Conservation (phyloP, 2,797 vertebrate genomes). For the Macrochelys suwanniensis region DNA sequence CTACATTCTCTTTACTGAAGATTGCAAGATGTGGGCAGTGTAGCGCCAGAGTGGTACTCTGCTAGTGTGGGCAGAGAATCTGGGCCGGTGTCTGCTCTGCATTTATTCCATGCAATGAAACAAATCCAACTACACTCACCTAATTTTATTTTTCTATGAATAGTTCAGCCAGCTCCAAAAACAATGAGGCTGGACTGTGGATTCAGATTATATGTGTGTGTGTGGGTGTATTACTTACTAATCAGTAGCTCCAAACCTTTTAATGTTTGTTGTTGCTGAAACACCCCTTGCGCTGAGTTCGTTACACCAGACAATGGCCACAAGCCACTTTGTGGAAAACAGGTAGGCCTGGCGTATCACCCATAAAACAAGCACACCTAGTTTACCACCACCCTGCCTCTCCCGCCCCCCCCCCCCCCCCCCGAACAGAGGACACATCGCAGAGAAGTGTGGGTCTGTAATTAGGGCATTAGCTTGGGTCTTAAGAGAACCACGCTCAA, state of each 20-base stretch:
- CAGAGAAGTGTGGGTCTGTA: conserved; percentile 12
- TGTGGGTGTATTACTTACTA: conserved; percentile 71
- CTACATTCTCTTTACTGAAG: not conserved
- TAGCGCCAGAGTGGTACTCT: conserved; percentile 31
- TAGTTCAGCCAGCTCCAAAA: conserved; percentile 66
- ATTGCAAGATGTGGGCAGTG: conserved; percentile 1
- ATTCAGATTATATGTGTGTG: conserved; percentile 72
- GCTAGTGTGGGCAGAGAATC: conserved; percentile 65
- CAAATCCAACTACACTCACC: conserved; percentile 72
- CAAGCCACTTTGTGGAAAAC: conserved; percentile 61
- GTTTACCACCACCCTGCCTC: too few relatives aligned
- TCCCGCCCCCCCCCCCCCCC: too few relatives aligned
- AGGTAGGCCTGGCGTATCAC: not conserved
- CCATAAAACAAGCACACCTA: not conserved
- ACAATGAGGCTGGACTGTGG: not conserved
- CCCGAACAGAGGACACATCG: conserved; percentile 28
- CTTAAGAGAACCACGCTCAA: conserved; percentile 41
- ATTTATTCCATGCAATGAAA: conserved; percentile 73
- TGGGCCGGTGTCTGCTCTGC: conserved; percentile 63
- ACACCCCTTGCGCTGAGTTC: conserved; percentile 68
- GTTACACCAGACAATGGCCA: conserved; percentile 71
- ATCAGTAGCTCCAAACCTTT: conserved; percentile 74
- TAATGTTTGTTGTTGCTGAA: conserved; percentile 64
- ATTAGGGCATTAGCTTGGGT: conserved; percentile 22
- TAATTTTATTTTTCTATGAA: conserved; percentile 72